Evolutionary conservation across 2,113 vertebrate genomes (phyloP).

Genomic region (Centropristis striata): DNA sequence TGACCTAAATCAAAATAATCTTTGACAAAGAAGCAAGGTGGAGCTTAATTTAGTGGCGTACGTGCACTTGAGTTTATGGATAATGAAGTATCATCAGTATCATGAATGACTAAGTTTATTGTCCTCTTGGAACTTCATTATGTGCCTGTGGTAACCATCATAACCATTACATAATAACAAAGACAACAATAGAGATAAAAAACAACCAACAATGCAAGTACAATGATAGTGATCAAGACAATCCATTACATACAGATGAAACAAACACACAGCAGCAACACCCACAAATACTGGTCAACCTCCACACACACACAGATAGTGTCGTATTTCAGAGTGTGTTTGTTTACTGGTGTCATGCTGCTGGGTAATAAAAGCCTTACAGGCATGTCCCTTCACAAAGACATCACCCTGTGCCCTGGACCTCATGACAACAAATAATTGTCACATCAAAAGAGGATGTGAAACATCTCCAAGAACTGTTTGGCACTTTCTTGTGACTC

Average conservation of each 20-base stretch:
- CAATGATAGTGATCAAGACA: not conserved
- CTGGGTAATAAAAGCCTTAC: not conserved
- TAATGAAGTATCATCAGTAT: not conserved
- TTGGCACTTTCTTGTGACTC: constrained; percentile 19
- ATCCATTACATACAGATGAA: not conserved
- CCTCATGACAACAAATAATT: not conserved
- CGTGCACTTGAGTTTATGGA: not conserved
- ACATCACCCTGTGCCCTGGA: not conserved
- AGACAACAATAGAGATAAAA: not conserved
- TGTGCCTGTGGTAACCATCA: not conserved
- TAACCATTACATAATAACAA: not conserved
- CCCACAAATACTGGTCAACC: not conserved
- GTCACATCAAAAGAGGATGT: constrained; percentile 35
- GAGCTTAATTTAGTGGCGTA: not conserved
- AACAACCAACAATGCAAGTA: not conserved
- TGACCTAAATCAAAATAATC: not conserved
- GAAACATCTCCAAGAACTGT: not conserved
- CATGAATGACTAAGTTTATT: not conserved
- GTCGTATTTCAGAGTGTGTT: not conserved
- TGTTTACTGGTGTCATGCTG: not conserved
- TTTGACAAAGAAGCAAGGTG: not conserved
- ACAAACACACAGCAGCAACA: not conserved
- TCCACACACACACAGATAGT: not conserved
- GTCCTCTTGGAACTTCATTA: not conserved
- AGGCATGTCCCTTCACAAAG: not conserved